Percentiles rank a stretch among this genome's conserved stretches.
These are phyloP conservation scores for Megathymus violae DNA, from an alignment of 1,140 invertebrate species.

Conservation along the genomic window DNA sequence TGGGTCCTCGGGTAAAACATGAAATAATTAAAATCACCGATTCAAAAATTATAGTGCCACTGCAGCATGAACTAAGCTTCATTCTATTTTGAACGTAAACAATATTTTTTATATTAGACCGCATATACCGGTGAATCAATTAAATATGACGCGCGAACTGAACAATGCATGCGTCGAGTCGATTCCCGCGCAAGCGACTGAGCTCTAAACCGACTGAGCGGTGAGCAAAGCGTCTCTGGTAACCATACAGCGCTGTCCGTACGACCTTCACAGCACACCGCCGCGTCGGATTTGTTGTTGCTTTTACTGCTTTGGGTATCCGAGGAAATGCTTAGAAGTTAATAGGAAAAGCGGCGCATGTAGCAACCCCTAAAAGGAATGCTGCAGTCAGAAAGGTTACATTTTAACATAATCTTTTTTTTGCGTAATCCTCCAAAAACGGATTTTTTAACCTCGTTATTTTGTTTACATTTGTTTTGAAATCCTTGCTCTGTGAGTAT, in stretches of 20 bases:
- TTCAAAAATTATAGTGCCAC: neutral
- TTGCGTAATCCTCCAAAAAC: too few species aligned
- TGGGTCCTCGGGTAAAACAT: conserved; percentile 26
- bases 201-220: conserved; percentile 36
- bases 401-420: too few species aligned
- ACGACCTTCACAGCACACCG: conserved; percentile 42
- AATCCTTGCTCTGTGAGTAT: too few species aligned
- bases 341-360: too few species aligned
- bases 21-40: conserved; percentile 24
- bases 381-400: too few species aligned
- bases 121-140: conserved; percentile 17
- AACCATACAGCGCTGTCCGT: conserved; percentile 10
- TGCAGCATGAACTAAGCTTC: neutral
- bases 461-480: too few species aligned
- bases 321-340: too few species aligned
- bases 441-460: too few species aligned
- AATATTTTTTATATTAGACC: neutral
- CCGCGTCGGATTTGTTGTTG: too few species aligned
- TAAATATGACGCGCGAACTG: conserved; percentile 7
- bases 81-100: neutral
- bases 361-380: too few species aligned
- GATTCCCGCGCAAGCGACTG: conserved; percentile 56
- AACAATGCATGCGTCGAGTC: conserved; percentile 44
- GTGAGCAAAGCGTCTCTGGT: conserved; percentile 28
- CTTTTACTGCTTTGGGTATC: too few species aligned